phyloP scores from a whole-genome alignment of 2,113 vertebrate genomes.

The Tinamus guttatus region DNA sequence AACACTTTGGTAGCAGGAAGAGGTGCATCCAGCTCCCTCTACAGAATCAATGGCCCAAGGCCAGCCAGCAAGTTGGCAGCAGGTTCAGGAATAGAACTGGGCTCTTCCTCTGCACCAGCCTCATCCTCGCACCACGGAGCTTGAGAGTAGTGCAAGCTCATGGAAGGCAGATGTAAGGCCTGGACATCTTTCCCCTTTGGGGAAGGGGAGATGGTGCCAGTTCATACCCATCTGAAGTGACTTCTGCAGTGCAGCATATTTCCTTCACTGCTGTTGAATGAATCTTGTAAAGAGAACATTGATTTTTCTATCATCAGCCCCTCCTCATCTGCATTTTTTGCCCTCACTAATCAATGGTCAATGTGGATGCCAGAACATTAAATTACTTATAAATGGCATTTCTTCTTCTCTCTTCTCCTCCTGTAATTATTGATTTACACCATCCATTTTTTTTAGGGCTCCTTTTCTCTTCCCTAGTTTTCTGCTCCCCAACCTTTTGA shows the following conservation, averaged over 20 bases:
- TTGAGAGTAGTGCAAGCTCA: neutral
- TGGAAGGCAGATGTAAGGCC: neutral
- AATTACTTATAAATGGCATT: neutral
- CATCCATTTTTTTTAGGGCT: neutral
- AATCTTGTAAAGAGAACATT: neutral
- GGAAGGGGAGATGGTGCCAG: neutral
- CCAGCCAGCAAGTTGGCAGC: neutral
- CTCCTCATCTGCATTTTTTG: slow-evolving; percentile 26
- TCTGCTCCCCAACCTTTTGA: neutral
- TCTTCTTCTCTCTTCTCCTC: neutral
- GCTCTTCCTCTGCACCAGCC: neutral
- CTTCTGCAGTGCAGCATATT: slow-evolving; percentile 15
- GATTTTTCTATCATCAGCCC: slow-evolving; percentile 27
- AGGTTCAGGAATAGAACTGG: neutral
- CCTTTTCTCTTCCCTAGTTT: neutral
- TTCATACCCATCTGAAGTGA: neutral
- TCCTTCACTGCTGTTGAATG: slow-evolving; percentile 9
- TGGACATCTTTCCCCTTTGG: neutral
- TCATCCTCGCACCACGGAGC: neutral
- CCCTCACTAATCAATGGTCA: slow-evolving; percentile 22
- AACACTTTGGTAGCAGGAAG: neutral
- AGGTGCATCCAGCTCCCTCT: neutral
- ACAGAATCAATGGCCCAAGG: neutral
- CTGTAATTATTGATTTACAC: neutral
- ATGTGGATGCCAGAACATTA: slow-evolving; percentile 24